Base-by-base conservation (phyloP, 1,140 invertebrate species). In the Colletes gigas region DNA sequence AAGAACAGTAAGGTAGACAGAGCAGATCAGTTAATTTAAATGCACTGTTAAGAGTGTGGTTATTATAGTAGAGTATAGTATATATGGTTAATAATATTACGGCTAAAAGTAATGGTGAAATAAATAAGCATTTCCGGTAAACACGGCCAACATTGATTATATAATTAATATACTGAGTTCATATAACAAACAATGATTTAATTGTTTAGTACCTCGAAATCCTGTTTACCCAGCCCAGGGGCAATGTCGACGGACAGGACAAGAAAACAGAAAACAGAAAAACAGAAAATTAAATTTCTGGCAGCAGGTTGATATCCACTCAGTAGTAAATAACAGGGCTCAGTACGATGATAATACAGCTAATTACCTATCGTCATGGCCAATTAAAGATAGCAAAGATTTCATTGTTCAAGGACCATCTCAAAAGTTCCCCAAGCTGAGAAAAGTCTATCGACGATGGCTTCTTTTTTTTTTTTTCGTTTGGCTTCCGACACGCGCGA, bases 361-460 rank as follows among this genome's bases (percentile, higher is more conserved):
- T n/a, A n/a, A 65, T 65, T 66, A 68, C 54, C 41, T 77, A 77
- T 57, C 65, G 74, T 66, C 73, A 65, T 76, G 73, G 73, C 73
- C 73, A 78, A 72, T 73, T 78, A 81, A 63, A 81, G 30, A 78
- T 75, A 80, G 65, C 65, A 79, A 78, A 57, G 55, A 62, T 70
- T 90, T 91, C 89, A 93, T 92, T 93, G 91, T 93, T 95, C 96
- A 97, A 98, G 97, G 97, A 98, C 97, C 97, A 98, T 98, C 97
- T 98, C 97, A 98, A 98, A 98, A 98, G 97, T 97, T 97, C 97
- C 95, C 96, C 96, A 96, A 95, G 94, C 94, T 94, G 88, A 93
- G 88, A 91, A 90, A 91, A 90, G 88, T 90, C 88, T 90, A 90
- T 89, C 83, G 81, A 69, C 50, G 39, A 30, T 30, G 30, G 30